Evolutionary conservation across 1,140 invertebrate species (phyloP).

Genomic region (Macrosteles quadrilineatus): DNA sequence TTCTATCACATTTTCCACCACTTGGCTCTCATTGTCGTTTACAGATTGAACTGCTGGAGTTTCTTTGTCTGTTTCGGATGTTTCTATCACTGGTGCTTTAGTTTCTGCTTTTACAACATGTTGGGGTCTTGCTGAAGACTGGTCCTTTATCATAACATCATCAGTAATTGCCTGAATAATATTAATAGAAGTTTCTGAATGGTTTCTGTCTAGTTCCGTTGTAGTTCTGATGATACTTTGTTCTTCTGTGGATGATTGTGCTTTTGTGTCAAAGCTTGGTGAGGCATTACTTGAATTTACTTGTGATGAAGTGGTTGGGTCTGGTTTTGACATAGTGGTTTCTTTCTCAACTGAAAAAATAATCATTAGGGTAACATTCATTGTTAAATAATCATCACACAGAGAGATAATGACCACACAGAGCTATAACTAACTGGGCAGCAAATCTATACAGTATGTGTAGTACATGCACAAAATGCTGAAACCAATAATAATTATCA

Average conservation of each 20-base stretch:
- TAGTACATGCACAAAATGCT: too few species aligned
- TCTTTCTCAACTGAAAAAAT: not conserved
- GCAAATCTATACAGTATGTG: too few species aligned
- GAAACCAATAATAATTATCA: too few species aligned
- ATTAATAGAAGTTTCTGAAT: not conserved
- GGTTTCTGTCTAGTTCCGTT: not conserved
- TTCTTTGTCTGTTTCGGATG: not conserved
- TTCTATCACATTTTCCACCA: not conserved
- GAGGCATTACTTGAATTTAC: not conserved
- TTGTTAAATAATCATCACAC: too few species aligned
- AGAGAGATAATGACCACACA: too few species aligned
- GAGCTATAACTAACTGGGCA: too few species aligned
- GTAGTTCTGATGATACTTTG: slow-evolving; percentile 2
- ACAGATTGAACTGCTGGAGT: not conserved
- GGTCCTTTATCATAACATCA: slow-evolving; percentile 17
- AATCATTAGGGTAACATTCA: too few species aligned
- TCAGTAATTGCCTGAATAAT: not conserved
- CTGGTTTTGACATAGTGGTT: not conserved
- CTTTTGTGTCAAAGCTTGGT: not conserved
- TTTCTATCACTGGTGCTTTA: too few species aligned
- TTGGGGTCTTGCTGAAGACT: not conserved
- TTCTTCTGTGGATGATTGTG: not conserved
- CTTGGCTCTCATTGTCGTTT: not conserved
- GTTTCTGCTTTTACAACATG: too few species aligned
- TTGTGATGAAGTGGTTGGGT: not conserved